phyloP scores from a whole-genome alignment of 2,888 invertebrate species.

The Galerucella pusilla region DNA sequence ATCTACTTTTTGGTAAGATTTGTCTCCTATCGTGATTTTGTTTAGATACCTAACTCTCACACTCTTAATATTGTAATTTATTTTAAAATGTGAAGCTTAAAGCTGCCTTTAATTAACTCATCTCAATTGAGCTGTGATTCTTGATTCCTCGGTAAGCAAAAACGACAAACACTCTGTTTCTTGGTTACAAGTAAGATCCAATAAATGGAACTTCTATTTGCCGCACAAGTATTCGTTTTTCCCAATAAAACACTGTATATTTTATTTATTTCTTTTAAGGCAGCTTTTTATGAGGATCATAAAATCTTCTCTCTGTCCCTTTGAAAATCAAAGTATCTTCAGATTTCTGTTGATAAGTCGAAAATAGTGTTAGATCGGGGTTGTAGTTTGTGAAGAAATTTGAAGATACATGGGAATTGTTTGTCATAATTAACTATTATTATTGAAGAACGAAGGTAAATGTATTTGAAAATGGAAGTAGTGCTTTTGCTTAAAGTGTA shows the following conservation, averaged over 20 bases:
- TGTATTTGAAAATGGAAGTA: neutral
- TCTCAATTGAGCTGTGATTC: too few species aligned
- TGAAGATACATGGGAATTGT: neutral
- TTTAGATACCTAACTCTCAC: too few species aligned
- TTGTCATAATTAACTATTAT: neutral
- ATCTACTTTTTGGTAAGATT: too few species aligned
- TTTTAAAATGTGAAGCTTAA: too few species aligned
- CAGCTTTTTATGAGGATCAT: neutral
- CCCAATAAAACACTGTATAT: neutral
- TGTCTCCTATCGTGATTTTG: too few species aligned
- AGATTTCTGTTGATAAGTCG: neutral
- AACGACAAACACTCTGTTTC: too few species aligned
- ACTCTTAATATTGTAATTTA: too few species aligned
- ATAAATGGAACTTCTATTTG: too few species aligned
- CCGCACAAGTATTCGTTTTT: too few species aligned
- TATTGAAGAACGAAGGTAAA: neutral
- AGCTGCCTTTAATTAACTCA: too few species aligned
- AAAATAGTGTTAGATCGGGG: neutral
- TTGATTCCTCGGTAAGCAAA: too few species aligned
- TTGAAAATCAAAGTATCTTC: neutral
- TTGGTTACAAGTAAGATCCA: too few species aligned
- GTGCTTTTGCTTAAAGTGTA: conserved; percentile 3
- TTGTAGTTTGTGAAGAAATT: neutral
- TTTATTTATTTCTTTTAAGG: neutral
- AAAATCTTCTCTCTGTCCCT: neutral